phyloP scores from a whole-genome alignment of 1,140 invertebrate species.

The Meloidogyne exigua region DNA sequence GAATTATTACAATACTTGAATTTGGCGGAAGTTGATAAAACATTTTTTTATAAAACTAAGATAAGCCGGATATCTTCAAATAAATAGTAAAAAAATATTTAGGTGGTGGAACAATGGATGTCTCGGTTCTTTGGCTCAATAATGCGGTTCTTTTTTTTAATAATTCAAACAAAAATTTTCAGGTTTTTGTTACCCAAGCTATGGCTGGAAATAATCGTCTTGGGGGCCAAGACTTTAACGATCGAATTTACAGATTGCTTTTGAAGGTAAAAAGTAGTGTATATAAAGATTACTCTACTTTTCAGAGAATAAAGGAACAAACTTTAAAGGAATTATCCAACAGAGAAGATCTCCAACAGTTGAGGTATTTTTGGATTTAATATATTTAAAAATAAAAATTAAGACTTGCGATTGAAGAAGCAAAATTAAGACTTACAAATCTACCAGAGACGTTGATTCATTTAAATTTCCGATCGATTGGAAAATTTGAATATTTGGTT shows the following conservation, averaged over 20 bases:
- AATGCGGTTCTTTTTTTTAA: conserved; percentile 59
- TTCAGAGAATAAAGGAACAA: conserved; percentile 28
- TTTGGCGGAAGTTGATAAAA: background rate
- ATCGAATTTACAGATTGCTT: conserved; percentile 64
- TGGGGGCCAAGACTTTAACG: conserved; percentile 68
- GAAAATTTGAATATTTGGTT: conserved; percentile 65
- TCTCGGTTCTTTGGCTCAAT: conserved; percentile 67
- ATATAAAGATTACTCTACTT: background rate
- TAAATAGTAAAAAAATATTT: conserved; percentile 9
- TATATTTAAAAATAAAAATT: background rate
- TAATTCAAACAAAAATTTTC: background rate
- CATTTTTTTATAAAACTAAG: background rate
- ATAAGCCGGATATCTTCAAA: conserved; percentile 5
- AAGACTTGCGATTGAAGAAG: conserved; percentile 65
- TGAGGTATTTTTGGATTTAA: conserved; percentile 36
- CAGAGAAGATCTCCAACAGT: conserved; percentile 66
- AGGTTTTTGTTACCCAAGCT: conserved; percentile 67
- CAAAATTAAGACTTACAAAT: conserved; percentile 65
- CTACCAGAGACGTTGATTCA: conserved; percentile 52
- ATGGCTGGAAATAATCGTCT: conserved; percentile 68
- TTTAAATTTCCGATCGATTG: conserved; percentile 55
- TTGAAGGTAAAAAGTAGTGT: conserved; percentile 44
- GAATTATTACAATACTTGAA: background rate
- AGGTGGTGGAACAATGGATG: conserved; percentile 67
- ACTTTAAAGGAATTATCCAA: conserved; percentile 57